Evolutionary conservation across 2,888 invertebrate species (phyloP).

Genomic region (Troilus luridus): DNA sequence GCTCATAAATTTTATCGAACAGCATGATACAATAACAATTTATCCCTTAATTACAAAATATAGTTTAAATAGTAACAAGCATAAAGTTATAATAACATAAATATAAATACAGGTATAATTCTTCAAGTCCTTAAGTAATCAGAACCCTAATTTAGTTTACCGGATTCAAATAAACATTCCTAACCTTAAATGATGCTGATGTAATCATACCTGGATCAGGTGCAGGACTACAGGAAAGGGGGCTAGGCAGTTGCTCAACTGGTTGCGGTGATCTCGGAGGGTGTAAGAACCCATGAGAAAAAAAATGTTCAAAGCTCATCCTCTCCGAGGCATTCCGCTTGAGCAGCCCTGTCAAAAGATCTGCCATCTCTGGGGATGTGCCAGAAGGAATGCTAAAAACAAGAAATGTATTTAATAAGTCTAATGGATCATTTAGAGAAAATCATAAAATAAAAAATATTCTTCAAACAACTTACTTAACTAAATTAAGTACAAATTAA

Average conservation of each 20-base stretch:
- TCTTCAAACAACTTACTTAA: not conserved
- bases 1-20: too few species aligned
- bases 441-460: not conserved
- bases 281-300: slow-evolving; percentile 92
- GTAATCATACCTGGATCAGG: slow-evolving; percentile 68
- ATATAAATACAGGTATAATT: too few species aligned
- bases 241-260: slow-evolving; percentile 72
- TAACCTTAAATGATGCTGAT: not conserved
- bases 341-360: slow-evolving; percentile 87
- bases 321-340: slow-evolving; percentile 94
- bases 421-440: not conserved
- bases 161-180: not conserved
- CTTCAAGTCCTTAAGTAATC: not conserved
- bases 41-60: too few species aligned
- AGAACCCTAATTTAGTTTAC: not conserved
- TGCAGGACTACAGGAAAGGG: slow-evolving; percentile 69
- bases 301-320: slow-evolving; percentile 96
- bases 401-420: slow-evolving; percentile 62
- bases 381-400: slow-evolving; percentile 89
- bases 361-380: slow-evolving; percentile 90
- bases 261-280: slow-evolving; percentile 73
- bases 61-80: too few species aligned
- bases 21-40: too few species aligned
- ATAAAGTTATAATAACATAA: too few species aligned
- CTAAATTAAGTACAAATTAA: not conserved